phyloP scores from a whole-genome alignment of 1,140 invertebrate genomes.

The Trachelipus rathkii region DNA sequence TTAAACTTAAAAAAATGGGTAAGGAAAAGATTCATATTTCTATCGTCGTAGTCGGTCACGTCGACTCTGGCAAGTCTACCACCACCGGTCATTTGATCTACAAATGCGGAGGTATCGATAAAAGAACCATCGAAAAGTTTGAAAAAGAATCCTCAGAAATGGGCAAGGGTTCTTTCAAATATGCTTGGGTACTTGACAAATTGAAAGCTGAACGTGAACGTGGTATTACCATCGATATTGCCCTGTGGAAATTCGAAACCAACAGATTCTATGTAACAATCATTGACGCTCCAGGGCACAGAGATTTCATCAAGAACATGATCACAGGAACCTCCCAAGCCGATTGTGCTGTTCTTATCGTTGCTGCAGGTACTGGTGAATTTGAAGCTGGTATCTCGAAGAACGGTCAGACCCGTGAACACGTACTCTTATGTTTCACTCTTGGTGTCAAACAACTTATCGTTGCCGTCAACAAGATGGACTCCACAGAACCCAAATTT shows the following conservation, averaged over 20 bases:
- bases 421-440: slow-evolving; percentile 94
- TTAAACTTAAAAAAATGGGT: slow-evolving; percentile 58
- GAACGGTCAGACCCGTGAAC: slow-evolving; percentile 98
- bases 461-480: slow-evolving; percentile 99
- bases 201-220: slow-evolving; percentile 97
- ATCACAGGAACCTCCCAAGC: slow-evolving; percentile 97
- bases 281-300: slow-evolving; percentile 97
- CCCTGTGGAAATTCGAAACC: slow-evolving; percentile 99
- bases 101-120: slow-evolving; percentile 95
- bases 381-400: slow-evolving; percentile 99
- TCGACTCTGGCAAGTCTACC: slow-evolving; percentile 94
- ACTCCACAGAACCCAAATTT: slow-evolving; percentile 95
- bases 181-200: slow-evolving; percentile 97
- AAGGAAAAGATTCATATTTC: slow-evolving; percentile 97
- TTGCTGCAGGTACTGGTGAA: slow-evolving; percentile 94
- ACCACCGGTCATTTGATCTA: slow-evolving; percentile 93
- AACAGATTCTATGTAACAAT: slow-evolving; percentile 96
- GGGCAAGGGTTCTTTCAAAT: slow-evolving; percentile 96
- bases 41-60: slow-evolving; percentile 96
- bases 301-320: slow-evolving; percentile 99
- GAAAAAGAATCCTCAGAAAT: slow-evolving; percentile 89
- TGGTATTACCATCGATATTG: slow-evolving; percentile 99
- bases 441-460: slow-evolving; percentile 97
- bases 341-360: slow-evolving; percentile 95
- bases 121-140: slow-evolving; percentile 92